These are phyloP conservation scores for Saimiri boliviensis DNA, from an alignment of 2,113 vertebrate species.

Conservation along the genomic window DNA sequence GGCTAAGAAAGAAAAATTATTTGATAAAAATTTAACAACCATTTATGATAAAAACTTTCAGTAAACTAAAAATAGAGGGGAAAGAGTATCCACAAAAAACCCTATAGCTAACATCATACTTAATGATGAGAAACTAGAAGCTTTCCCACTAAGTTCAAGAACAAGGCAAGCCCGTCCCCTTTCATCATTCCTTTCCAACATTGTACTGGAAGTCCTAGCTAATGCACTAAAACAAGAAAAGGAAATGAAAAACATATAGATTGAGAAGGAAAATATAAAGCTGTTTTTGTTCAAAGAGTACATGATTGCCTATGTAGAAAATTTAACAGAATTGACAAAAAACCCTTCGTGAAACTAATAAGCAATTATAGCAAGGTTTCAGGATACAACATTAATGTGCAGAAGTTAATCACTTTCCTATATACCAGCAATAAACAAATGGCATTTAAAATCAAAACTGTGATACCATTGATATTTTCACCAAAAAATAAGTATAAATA, in stretches of 20 bases:
- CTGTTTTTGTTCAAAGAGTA: neutral
- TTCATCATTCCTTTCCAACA: neutral
- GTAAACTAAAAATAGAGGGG: neutral
- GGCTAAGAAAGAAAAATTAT: neutral
- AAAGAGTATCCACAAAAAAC: neutral
- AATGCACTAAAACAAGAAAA: neutral
- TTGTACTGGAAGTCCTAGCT: neutral
- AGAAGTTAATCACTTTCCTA: neutral
- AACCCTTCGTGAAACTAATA: neutral
- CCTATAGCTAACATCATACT: neutral
- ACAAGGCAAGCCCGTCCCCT: neutral
- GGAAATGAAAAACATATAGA: neutral
- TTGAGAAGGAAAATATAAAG: neutral
- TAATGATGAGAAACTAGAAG: neutral
- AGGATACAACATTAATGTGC: neutral
- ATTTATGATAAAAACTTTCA: neutral
- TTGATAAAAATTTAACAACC: neutral
- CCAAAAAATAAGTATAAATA: neutral
- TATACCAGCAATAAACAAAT: neutral
- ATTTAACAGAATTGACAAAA: neutral
- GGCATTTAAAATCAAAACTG: neutral
- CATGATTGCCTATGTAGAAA: neutral
- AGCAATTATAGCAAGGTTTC: neutral
- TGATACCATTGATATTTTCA: neutral
- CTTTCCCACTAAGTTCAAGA: neutral